Evolutionary conservation across 2,888 invertebrate species (phyloP).

Genomic region (Caenorhabditis sp.): DNA sequence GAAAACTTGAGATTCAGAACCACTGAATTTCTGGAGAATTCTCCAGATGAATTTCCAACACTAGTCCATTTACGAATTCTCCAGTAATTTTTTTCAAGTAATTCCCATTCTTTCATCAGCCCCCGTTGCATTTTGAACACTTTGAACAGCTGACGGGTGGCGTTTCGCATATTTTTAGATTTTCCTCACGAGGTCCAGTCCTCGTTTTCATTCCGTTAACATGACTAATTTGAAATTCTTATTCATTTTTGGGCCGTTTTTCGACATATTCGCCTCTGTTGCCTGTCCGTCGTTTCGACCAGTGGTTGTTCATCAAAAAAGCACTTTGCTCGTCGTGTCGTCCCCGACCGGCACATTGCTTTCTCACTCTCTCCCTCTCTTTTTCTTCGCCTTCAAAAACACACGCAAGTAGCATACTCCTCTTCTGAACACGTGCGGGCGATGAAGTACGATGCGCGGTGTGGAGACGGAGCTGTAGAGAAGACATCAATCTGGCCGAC

Average conservation of each 20-base stretch:
- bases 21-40: not conserved
- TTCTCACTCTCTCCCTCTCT: not conserved
- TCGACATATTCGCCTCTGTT: conserved; percentile 1
- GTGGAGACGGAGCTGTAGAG: not conserved
- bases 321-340: conserved; percentile 55
- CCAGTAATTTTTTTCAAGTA: not conserved
- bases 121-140: too few species aligned
- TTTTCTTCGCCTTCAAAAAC: not conserved
- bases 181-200: not conserved
- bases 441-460: too few species aligned
- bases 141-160: not conserved
- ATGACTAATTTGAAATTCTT: conserved; percentile 27
- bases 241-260: not conserved
- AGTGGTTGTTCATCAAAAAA: conserved; percentile 50
- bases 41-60: not conserved
- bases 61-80: not conserved
- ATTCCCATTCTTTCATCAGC: too few species aligned
- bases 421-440: too few species aligned
- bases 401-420: not conserved
- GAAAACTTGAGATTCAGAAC: too few species aligned
- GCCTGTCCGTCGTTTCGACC: not conserved
- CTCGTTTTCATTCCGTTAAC: not conserved
- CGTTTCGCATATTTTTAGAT: not conserved
- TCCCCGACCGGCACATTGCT: conserved; percentile 12
- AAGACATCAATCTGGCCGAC: conserved; percentile 43